These are phyloP conservation scores for Pachydiplax longipennis DNA, from an alignment of 2,888 invertebrate genomes.

Conservation along the genomic window DNA sequence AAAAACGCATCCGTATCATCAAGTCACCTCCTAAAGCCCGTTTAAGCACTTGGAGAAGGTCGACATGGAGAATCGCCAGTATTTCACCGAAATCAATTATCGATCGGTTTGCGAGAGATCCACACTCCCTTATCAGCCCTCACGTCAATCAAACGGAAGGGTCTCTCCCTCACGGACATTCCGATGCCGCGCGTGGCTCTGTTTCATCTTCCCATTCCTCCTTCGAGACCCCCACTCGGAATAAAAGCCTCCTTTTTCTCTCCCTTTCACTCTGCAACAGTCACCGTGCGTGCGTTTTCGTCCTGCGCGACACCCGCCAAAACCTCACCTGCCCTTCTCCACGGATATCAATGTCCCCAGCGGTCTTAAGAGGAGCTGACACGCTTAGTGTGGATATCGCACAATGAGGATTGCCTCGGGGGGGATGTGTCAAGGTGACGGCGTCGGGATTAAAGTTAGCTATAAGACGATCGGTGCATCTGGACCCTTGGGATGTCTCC, in stretches of 20 bases:
- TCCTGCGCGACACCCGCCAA: not conserved
- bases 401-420: not conserved
- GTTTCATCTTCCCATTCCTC: not conserved
- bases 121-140: too few relatives aligned
- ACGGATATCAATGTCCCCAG: not conserved
- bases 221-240: not conserved
- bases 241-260: not conserved
- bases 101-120: too few relatives aligned
- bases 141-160: too few relatives aligned
- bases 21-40: too few relatives aligned
- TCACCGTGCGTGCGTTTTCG: not conserved
- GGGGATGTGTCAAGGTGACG: not conserved
- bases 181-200: too few relatives aligned
- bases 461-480: not conserved
- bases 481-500: not conserved
- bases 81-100: too few relatives aligned
- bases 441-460: not conserved
- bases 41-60: too few relatives aligned
- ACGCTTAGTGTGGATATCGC: not conserved
- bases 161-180: too few relatives aligned
- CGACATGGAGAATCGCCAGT: too few relatives aligned
- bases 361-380: not conserved
- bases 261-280: not conserved
- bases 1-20: too few relatives aligned
- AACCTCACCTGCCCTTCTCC: not conserved